These are phyloP conservation scores for Brachyhypopomus gauderio DNA, from an alignment of 2,113 vertebrate genomes.

Conservation along the genomic window DNA sequence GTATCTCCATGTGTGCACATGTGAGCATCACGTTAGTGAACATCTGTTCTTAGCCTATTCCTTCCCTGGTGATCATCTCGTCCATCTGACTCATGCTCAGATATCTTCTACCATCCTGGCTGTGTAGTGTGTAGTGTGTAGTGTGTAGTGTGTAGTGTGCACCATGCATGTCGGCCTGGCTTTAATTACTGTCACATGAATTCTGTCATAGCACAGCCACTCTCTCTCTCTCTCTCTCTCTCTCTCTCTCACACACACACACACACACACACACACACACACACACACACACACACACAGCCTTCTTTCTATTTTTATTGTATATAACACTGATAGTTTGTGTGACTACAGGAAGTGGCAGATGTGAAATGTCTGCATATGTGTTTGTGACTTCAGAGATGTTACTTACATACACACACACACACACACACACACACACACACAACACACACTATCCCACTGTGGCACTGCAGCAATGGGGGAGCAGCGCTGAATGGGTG, in stretches of 20 bases:
- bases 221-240: no score
- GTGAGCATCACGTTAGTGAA: constrained; percentile 27
- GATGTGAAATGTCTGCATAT: background rate
- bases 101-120: constrained; percentile 11
- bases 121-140: constrained; percentile 11
- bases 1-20: constrained; percentile 23
- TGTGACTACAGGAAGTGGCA: background rate
- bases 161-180: background rate
- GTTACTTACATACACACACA: constrained; percentile 3
- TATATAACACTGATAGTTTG: constrained; percentile 1
- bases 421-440: constrained; percentile 10
- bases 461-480: no score
- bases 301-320: background rate
- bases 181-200: constrained; percentile 23
- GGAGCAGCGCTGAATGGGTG: constrained; percentile 8
- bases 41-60: constrained; percentile 46
- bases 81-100: constrained; percentile 30
- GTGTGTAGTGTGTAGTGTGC: constrained; percentile 9
- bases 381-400: background rate
- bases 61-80: constrained; percentile 34
- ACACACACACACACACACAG: background rate
- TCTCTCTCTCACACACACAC: background rate
- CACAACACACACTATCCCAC: background rate
- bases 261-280: constrained; percentile 16
- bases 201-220: constrained; percentile 7